phyloP scores from a whole-genome alignment of 2,797 vertebrate species.

The Lycodopsis pacificus region DNA sequence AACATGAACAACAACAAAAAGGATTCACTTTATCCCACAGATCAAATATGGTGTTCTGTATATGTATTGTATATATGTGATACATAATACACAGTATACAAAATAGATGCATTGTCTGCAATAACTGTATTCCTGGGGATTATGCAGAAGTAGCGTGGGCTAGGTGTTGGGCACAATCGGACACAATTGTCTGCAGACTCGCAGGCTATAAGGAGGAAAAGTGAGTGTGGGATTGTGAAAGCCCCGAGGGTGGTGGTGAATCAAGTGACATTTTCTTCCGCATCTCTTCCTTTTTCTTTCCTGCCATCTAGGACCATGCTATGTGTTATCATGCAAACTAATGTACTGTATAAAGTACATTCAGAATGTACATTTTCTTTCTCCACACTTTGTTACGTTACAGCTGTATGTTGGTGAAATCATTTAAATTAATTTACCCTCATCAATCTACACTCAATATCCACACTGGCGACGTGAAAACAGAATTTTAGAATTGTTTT shows the following conservation, averaged over 20 bases:
- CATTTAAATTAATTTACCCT: neutral
- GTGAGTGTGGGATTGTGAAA: constrained; percentile 15
- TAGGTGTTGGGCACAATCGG: neutral
- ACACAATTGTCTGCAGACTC: constrained; percentile 16
- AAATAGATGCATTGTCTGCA: neutral
- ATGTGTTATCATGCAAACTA: neutral
- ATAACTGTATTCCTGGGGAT: neutral
- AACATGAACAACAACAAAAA: neutral
- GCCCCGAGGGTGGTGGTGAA: constrained; percentile 4
- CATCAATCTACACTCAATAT: neutral
- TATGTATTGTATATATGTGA: neutral
- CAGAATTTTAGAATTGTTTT: neutral
- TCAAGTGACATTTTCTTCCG: constrained; percentile 15
- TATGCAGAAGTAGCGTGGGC: neutral
- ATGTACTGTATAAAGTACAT: neutral
- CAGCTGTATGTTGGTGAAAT: neutral
- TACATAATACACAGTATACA: neutral
- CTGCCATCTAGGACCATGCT: neutral
- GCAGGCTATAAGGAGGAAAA: neutral
- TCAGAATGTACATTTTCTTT: neutral
- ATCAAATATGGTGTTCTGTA: neutral
- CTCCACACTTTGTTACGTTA: no score
- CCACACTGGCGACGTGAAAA: neutral
- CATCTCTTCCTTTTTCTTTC: neutral
- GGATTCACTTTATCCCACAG: neutral